These are phyloP conservation scores for Anabacerthia variegaticeps DNA, from an alignment of 2,797 vertebrate genomes.

Conservation along the genomic window DNA sequence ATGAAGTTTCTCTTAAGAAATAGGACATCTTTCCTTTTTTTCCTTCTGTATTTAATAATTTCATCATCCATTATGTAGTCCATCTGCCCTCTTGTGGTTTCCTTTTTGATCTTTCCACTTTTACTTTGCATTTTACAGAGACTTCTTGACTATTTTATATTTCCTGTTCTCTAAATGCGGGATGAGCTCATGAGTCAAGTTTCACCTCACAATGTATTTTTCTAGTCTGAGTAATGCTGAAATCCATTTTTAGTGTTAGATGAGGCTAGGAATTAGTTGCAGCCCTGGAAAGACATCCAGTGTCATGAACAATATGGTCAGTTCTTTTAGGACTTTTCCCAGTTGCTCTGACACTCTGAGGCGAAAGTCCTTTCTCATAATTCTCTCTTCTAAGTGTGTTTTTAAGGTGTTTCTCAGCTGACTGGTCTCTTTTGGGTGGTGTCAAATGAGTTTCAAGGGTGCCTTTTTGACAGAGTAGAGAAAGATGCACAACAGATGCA, in stretches of 20 bases:
- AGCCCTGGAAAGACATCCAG: slow-evolving; percentile 1
- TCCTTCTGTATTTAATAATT: slow-evolving; percentile 28
- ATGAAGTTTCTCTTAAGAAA: slow-evolving; percentile 20
- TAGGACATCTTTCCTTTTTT: not conserved
- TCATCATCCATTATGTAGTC: slow-evolving; percentile 66
- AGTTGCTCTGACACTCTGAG: not conserved
- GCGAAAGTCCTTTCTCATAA: not conserved
- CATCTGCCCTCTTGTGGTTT: slow-evolving; percentile 79
- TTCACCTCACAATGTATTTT: slow-evolving; percentile 35
- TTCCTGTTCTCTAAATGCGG: slow-evolving; percentile 35
- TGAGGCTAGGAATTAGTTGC: slow-evolving; percentile 9
- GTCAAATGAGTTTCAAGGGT: not conserved
- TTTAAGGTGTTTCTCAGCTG: not conserved
- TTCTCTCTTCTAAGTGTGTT: not conserved
- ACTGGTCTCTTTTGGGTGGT: not conserved
- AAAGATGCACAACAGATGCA: not conserved
- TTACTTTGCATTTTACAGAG: slow-evolving; percentile 46
- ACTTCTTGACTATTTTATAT: slow-evolving; percentile 52
- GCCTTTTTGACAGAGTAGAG: not conserved
- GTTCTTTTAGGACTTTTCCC: not conserved
- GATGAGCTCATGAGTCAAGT: slow-evolving; percentile 49
- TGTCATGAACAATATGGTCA: not conserved
- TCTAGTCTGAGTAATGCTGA: slow-evolving; percentile 32
- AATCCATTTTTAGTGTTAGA: slow-evolving; percentile 34
- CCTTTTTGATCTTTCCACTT: slow-evolving; percentile 50